Evolutionary conservation across 1,140 invertebrate genomes (phyloP).

Genomic region (Lysiphlebus fabarum): DNA sequence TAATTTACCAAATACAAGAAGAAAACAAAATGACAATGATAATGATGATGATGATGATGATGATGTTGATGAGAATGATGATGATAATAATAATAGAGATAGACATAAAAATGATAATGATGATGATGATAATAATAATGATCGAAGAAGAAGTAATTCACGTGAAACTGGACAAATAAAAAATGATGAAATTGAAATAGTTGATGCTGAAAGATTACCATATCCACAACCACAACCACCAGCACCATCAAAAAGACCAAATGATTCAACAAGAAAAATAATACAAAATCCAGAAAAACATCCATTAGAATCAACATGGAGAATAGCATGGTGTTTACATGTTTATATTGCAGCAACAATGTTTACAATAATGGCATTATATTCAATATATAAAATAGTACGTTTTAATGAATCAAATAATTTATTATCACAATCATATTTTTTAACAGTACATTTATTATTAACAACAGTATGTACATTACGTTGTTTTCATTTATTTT

Average conservation of each 20-base stretch:
- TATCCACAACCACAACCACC: constrained; percentile 48
- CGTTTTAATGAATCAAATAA: constrained; percentile 77
- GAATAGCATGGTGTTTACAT: constrained; percentile 83
- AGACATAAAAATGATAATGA: no score
- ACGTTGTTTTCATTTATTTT: constrained; percentile 81
- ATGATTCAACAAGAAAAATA: constrained; percentile 24
- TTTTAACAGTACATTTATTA: constrained; percentile 76
- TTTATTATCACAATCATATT: constrained; percentile 77
- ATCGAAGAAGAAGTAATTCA: not conserved
- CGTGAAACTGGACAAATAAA: constrained; percentile 24
- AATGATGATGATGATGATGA: constrained; percentile 18
- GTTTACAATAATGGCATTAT: constrained; percentile 77
- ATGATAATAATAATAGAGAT: constrained; percentile 30
- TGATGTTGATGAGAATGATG: constrained; percentile 24
- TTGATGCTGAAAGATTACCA: constrained; percentile 43
- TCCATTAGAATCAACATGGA: constrained; percentile 60
- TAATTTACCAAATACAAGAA: constrained; percentile 45
- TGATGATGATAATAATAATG: constrained; percentile 18
- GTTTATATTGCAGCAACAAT: constrained; percentile 79
- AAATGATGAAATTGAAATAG: constrained; percentile 44
- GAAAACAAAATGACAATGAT: constrained; percentile 36
- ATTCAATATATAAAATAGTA: constrained; percentile 77
- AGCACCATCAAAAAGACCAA: constrained; percentile 34
- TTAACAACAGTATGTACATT: constrained; percentile 76
- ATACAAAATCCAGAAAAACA: constrained; percentile 38